phyloP scores from a whole-genome alignment of 2,888 invertebrate genomes.

The Syritta pipiens region DNA sequence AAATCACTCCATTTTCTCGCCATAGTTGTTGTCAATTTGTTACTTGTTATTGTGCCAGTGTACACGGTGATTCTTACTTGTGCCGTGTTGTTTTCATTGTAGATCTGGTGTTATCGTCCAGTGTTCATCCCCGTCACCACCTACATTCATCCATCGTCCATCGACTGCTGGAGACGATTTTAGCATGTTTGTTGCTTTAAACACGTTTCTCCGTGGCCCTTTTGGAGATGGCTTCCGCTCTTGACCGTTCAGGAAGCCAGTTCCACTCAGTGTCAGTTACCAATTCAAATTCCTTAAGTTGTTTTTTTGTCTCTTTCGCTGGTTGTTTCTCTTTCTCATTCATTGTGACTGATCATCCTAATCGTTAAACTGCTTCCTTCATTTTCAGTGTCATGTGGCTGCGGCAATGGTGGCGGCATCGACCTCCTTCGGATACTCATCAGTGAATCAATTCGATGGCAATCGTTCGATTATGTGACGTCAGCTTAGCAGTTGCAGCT shows the following conservation, averaged over 20 bases:
- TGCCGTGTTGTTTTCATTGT: slow-evolving; percentile 8
- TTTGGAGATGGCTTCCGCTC: neutral
- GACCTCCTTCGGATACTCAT: slow-evolving; percentile 78
- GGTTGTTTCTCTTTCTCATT: neutral
- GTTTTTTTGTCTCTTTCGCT: slow-evolving; percentile 19
- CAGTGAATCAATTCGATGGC: slow-evolving; percentile 78
- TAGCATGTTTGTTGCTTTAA: slow-evolving; percentile 20
- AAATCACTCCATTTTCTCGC: too few relatives aligned
- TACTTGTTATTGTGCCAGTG: slow-evolving; percentile 10
- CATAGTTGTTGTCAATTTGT: slow-evolving; percentile 9
- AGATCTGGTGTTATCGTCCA: neutral
- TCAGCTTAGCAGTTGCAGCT: slow-evolving; percentile 79
- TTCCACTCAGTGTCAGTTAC: neutral
- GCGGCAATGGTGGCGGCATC: slow-evolving; percentile 80
- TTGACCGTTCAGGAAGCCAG: neutral
- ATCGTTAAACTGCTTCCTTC: slow-evolving; percentile 34
- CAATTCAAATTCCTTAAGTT: slow-evolving; percentile 16
- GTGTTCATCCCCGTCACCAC: neutral
- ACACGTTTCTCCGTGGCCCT: neutral
- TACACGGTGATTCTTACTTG: neutral
- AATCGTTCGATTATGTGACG: slow-evolving; percentile 79
- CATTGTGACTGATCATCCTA: slow-evolving; percentile 18
- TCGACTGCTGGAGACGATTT: too few relatives aligned
- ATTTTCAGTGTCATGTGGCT: slow-evolving; percentile 78
- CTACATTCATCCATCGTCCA: neutral